phyloP scores from a whole-genome alignment of 2,113 vertebrate species.

The Nettapus auritus region DNA sequence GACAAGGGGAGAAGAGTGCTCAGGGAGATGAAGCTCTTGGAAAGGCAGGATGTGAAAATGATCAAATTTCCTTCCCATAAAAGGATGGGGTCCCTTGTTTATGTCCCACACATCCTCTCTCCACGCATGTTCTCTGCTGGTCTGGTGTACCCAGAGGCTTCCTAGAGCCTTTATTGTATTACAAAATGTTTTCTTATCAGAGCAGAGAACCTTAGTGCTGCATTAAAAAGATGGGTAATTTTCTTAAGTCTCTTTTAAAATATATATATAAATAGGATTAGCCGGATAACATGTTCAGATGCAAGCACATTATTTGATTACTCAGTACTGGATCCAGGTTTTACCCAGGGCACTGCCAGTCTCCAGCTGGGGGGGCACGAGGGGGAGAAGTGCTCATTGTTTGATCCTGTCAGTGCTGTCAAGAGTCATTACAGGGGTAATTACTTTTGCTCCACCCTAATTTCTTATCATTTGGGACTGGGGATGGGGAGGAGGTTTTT shows the following conservation, averaged over 20 bases:
- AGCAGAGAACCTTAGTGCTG: constrained; percentile 78
- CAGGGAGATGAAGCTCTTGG: constrained; percentile 34
- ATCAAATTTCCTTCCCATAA: constrained; percentile 76
- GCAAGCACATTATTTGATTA: constrained; percentile 83
- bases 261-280: constrained; percentile 82
- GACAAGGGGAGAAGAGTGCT: constrained; percentile 22
- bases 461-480: constrained; percentile 1
- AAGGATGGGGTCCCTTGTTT: constrained; percentile 67
- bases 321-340: constrained; percentile 77
- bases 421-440: constrained; percentile 77
- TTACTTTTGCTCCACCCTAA: constrained; percentile 68
- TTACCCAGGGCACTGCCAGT: constrained; percentile 77
- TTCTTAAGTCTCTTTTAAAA: constrained; percentile 83
- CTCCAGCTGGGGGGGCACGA: constrained; percentile 54
- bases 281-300: constrained; percentile 81
- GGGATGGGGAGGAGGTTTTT: not conserved
- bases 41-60: constrained; percentile 74
- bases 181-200: constrained; percentile 81
- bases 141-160: constrained; percentile 75
- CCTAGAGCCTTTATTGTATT: constrained; percentile 82
- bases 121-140: constrained; percentile 48
- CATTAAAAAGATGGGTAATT: constrained; percentile 83
- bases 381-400: constrained; percentile 70
- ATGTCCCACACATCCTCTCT: constrained; percentile 70
- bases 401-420: constrained; percentile 79